A percentile compares a stretch with the other conserved stretches of the same genome.
These are phyloP conservation scores for Papilio glaucus DNA, from an alignment of 1,140 invertebrate genomes.

Conservation along the genomic window DNA sequence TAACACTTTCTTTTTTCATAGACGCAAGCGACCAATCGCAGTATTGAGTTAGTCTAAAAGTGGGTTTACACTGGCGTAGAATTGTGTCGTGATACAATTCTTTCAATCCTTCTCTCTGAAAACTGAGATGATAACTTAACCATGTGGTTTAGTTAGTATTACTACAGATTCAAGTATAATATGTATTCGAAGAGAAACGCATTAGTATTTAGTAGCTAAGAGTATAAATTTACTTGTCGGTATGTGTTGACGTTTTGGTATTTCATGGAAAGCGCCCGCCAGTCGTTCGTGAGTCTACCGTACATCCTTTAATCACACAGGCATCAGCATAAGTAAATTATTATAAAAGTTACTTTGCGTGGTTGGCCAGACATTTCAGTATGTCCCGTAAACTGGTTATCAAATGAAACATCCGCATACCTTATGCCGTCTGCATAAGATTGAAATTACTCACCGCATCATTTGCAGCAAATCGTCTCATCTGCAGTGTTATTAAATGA, in stretches of 20 bases:
- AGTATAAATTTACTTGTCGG: no score
- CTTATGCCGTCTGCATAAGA: background rate
- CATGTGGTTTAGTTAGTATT: no score
- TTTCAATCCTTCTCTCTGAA: no score
- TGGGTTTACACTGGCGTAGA: no score
- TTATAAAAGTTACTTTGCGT: background rate
- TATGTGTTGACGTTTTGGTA: background rate
- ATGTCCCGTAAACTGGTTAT: constrained; percentile 6
- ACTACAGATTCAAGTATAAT: no score
- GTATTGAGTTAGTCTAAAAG: no score
- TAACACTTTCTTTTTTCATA: no score
- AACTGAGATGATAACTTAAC: no score
- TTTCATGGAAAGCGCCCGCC: background rate
- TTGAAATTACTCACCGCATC: background rate
- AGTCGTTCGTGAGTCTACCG: background rate
- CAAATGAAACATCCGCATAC: background rate
- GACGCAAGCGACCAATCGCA: no score
- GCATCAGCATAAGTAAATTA: background rate
- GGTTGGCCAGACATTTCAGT: background rate
- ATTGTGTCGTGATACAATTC: no score
- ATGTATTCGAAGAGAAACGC: no score
- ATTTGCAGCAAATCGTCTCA: constrained; percentile 3
- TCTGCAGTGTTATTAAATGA: constrained; percentile 29
- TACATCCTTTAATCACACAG: background rate
- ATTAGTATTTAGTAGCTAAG: no score